phyloP scores from a whole-genome alignment of 2,797 vertebrate species.

The Syncerus caffer region DNA sequence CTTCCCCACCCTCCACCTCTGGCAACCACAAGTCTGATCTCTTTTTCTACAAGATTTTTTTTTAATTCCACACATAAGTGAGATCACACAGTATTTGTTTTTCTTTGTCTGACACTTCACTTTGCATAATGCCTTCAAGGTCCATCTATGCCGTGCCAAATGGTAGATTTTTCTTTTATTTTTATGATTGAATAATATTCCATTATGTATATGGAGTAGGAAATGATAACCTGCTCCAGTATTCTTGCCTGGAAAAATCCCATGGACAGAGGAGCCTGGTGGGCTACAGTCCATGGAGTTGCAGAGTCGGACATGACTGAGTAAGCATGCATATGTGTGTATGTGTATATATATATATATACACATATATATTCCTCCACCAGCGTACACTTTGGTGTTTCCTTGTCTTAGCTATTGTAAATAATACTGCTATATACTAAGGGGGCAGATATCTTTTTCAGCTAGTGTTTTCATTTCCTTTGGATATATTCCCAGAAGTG shows the following conservation, averaged over 20 bases:
- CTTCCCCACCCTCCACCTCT: not conserved
- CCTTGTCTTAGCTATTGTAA: not conserved
- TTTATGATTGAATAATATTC: not conserved
- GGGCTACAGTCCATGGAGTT: not conserved
- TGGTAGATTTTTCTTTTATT: not conserved
- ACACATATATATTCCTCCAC: not conserved
- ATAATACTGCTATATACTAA: not conserved
- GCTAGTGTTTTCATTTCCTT: not conserved
- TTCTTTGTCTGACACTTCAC: not conserved
- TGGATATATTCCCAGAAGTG: not conserved
- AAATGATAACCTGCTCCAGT: not conserved
- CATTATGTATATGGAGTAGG: not conserved
- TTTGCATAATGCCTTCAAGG: not conserved
- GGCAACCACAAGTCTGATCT: not conserved
- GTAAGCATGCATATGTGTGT: rapidly evolving
- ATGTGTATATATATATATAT: not conserved
- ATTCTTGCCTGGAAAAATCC: not conserved
- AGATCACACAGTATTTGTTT: not conserved
- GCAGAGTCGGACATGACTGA: not conserved
- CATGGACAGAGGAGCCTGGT: not conserved
- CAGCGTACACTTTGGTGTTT: not conserved
- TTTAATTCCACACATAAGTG: not conserved
- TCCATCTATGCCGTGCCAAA: not conserved
- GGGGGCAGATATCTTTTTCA: not conserved
- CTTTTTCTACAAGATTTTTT: not conserved